Conservation (phyloP, 2,888 invertebrate species). For the Ommatoiulus sabulosus region DNA sequence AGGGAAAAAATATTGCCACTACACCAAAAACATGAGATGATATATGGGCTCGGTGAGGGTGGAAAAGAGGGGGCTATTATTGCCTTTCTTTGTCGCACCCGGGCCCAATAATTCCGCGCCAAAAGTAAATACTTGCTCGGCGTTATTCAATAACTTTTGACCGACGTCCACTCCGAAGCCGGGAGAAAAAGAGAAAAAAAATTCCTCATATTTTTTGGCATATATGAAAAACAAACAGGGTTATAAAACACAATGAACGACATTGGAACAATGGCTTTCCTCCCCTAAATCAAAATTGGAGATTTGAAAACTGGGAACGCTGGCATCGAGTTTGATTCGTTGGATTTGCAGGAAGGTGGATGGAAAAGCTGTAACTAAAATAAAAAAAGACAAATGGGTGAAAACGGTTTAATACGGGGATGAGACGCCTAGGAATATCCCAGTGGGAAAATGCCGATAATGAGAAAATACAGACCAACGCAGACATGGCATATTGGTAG, state of each 20-base stretch:
- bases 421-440: not conserved
- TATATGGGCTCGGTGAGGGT: not conserved
- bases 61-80: not conserved
- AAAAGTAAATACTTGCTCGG: not conserved
- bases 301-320: not conserved
- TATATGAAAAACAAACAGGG: constrained; percentile 28
- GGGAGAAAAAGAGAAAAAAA: not conserved
- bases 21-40: not conserved
- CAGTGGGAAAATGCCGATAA: not conserved
- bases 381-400: not conserved
- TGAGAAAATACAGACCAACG: not conserved
- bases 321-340: not conserved
- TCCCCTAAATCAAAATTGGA: not conserved
- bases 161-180: not conserved
- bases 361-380: not conserved
- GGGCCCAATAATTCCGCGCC: not conserved
- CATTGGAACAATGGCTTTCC: not conserved
- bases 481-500: not conserved
- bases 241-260: not conserved
- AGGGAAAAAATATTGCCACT: not conserved
- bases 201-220: constrained; percentile 1
- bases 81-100: not conserved
- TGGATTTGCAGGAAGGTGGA: not conserved
- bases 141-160: constrained; percentile 17
- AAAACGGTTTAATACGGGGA: constrained; percentile 6